Percentiles rank a stretch among this genome's conserved stretches.
These are phyloP conservation scores for Hypanus sabinus DNA, from an alignment of 2,113 vertebrate species.

Conservation along the genomic window DNA sequence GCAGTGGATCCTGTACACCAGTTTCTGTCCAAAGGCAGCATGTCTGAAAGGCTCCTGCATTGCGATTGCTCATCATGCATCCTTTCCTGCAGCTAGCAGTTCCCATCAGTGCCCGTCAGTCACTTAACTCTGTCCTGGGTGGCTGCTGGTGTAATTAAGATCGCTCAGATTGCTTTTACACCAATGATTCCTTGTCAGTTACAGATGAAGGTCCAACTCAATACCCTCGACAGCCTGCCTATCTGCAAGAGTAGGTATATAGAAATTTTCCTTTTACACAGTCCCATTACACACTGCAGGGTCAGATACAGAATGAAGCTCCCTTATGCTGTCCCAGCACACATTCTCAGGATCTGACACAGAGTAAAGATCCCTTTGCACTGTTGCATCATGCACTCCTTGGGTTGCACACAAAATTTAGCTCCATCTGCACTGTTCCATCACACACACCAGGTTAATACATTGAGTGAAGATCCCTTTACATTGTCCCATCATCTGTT, in stretches of 20 bases:
- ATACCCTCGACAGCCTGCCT: not conserved
- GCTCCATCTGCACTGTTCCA: too few relatives aligned
- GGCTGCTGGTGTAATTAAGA: not conserved
- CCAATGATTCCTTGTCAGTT: too few relatives aligned
- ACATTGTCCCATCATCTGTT: too few relatives aligned
- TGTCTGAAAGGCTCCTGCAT: not conserved
- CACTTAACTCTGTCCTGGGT: not conserved
- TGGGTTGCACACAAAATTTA: too few relatives aligned
- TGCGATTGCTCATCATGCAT: not conserved
- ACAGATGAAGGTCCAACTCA: not conserved
- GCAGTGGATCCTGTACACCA: not conserved
- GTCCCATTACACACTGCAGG: not conserved
- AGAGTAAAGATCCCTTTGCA: too few relatives aligned
- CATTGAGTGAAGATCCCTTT: too few relatives aligned
- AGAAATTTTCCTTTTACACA: not conserved
- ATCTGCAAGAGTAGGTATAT: too few relatives aligned
- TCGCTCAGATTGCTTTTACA: not conserved
- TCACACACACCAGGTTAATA: too few relatives aligned
- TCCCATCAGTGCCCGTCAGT: not conserved
- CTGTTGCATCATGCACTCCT: too few relatives aligned
- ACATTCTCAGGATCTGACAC: too few relatives aligned
- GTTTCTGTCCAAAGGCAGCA: not conserved
- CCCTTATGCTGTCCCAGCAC: too few relatives aligned
- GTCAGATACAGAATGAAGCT: too few relatives aligned
- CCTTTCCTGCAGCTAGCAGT: not conserved